phyloP scores from a whole-genome alignment of 2,797 vertebrate species.

The Chelidonichthys spinosus region DNA sequence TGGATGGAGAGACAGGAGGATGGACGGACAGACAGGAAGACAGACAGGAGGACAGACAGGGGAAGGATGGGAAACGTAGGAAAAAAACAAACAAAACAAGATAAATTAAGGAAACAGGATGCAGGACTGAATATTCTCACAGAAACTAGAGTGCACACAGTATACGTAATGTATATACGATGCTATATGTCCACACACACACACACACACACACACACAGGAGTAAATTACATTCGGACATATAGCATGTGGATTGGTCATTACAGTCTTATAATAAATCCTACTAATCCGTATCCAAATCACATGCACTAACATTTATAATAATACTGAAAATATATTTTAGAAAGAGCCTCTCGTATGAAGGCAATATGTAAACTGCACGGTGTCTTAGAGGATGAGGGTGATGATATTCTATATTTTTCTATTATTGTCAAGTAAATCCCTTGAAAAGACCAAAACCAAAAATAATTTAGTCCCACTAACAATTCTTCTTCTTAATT shows the following conservation, averaged over 20 bases:
- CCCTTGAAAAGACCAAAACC: constrained; percentile 44
- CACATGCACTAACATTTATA: constrained; percentile 67
- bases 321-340: constrained; percentile 9
- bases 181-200: constrained; percentile 32
- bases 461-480: constrained; percentile 5
- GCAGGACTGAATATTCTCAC: constrained; percentile 18
- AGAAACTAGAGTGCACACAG: constrained; percentile 29
- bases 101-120: constrained; percentile 36
- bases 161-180: constrained; percentile 28
- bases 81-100: constrained; percentile 10
- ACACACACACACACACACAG: constrained; percentile 37
- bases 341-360: constrained; percentile 31
- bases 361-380: constrained; percentile 51
- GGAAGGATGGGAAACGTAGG: constrained; percentile 10
- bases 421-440: constrained; percentile 30
- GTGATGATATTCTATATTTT: constrained; percentile 18
- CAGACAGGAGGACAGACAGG: constrained; percentile 6
- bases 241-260: constrained; percentile 38
- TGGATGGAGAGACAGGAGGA: constrained; percentile 14
- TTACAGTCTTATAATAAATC: constrained; percentile 49
- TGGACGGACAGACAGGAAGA: constrained; percentile 10
- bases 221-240: constrained; percentile 34
- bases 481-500: background rate
- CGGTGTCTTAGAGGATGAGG: constrained; percentile 23
- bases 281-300: constrained; percentile 32